Evolutionary conservation across 2,888 invertebrate species (phyloP), one percentile per base, ranked within the genome.

Genomic region (Atrina japonica): DNA sequence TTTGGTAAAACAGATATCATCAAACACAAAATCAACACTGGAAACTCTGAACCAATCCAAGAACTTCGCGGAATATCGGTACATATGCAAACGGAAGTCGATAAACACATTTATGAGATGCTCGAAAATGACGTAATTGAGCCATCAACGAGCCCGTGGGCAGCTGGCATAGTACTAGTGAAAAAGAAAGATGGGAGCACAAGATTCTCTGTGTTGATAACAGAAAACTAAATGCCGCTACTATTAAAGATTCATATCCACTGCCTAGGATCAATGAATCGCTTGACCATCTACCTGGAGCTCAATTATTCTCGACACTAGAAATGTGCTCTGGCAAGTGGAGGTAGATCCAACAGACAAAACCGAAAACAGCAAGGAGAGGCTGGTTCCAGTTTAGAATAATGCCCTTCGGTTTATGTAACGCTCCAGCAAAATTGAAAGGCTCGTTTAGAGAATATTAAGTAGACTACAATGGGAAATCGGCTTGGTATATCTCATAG

Each of bases 121-220:
- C 30, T 75, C 0, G 43, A 72, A 7, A 61, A 65, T 18, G 64
- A 43, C 35, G 60, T 66, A 11, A 71, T 66, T 41, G 47, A 61
- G 25, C 49, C 49, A 14, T 71, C 71, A 29, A 27, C 56, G 5
- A 67, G 71, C 65, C 70, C 72, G 3, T 73, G 72, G 75, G 56
- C 70, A 9, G 59, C 72, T 43, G 49, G 64, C 0, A 58, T 75
- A 1, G 75, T 66, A 6, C 25, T 75, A 21, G 71, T 75, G 2
- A 55, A 61, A 43, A 71, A 66, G 63, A 76, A 68, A 30, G 67
- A 73, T 35, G 66, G 59, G 0, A 35, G 59, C 9, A 47, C 35
- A 9, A 55, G 70, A 41, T 75, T 71, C 29, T n/a, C n/a, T 71
- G 71, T 71, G 41, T 66, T 27, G 63, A 65, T 49, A 59, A 68